A percentile compares a stretch with the other conserved stretches of the same genome.
These are phyloP conservation scores for Phalacrocorax brasilianus DNA, from an alignment of 2,113 vertebrate species.

Conservation along the genomic window DNA sequence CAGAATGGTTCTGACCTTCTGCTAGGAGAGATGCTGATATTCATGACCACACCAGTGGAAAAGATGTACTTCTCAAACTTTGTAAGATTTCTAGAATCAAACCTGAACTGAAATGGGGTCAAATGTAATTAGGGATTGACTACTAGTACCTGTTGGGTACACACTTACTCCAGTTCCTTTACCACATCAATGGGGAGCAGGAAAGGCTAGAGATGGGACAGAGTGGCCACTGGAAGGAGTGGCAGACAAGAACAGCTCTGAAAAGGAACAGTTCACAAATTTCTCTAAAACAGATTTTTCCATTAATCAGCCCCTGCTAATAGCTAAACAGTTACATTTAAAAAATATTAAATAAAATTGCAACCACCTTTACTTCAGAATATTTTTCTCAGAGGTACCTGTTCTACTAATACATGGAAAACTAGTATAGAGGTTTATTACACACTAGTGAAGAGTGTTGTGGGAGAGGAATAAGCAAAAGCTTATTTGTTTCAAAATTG, in stretches of 20 bases:
- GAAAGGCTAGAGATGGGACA: neutral
- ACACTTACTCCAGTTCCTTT: neutral
- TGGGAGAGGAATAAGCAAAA: neutral
- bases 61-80: neutral
- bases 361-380: neutral
- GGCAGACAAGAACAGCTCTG: neutral
- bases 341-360: neutral
- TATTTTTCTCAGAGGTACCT: neutral
- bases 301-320: neutral
- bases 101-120: neutral
- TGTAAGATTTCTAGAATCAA: neutral
- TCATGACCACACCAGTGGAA: neutral
- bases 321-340: neutral
- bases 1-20: neutral
- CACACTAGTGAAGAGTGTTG: neutral
- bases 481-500: neutral
- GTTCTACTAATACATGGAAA: neutral
- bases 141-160: neutral
- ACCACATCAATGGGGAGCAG: neutral
- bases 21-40: neutral
- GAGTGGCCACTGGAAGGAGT: neutral
- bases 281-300: neutral
- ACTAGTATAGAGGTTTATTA: neutral
- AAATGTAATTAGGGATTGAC: neutral
- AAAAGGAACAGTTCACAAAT: neutral